Conservation (phyloP, 2,888 invertebrate genomes). For the Papilio gigon region DNA sequence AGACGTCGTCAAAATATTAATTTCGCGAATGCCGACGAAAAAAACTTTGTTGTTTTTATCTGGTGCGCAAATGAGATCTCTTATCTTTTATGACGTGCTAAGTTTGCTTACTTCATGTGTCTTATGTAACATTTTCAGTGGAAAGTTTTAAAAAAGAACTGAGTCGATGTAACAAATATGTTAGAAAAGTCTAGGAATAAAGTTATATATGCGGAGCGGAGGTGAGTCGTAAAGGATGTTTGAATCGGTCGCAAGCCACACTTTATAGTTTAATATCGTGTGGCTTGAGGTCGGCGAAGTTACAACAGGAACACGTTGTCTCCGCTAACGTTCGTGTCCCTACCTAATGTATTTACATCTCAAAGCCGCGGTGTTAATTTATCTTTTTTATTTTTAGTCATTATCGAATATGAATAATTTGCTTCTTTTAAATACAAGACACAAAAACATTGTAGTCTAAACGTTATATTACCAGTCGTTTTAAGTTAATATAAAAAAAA, state of each 20-base stretch:
- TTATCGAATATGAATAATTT: background rate
- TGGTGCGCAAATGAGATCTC: constrained; percentile 35
- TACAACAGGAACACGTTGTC: constrained; percentile 67
- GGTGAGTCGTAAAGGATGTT: constrained; percentile 57
- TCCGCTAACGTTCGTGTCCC: constrained; percentile 65
- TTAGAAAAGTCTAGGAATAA: constrained; percentile 57
- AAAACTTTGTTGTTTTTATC: constrained; percentile 40
- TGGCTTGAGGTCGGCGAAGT: constrained; percentile 66
- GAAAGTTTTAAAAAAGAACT: constrained; percentile 31
- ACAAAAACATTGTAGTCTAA: constrained; percentile 52
- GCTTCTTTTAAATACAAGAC: background rate
- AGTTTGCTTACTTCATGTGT: constrained; percentile 35
- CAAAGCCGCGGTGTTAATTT: constrained; percentile 45
- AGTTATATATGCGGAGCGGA: constrained; percentile 50
- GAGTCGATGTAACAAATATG: constrained; percentile 55
- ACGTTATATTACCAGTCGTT: constrained; percentile 64
- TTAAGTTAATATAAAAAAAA: constrained; percentile 64
- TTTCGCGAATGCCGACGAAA: constrained; percentile 32
- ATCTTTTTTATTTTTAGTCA: background rate
- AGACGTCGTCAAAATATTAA: constrained; percentile 40
- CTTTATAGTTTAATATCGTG: constrained; percentile 81
- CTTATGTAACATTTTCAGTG: constrained; percentile 25
- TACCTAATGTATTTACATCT: constrained; percentile 48
- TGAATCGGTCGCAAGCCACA: constrained; percentile 68
- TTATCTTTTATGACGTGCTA: constrained; percentile 38